Conservation (phyloP, 2,888 invertebrate species). For the Drosophila flavopinicola region DNA sequence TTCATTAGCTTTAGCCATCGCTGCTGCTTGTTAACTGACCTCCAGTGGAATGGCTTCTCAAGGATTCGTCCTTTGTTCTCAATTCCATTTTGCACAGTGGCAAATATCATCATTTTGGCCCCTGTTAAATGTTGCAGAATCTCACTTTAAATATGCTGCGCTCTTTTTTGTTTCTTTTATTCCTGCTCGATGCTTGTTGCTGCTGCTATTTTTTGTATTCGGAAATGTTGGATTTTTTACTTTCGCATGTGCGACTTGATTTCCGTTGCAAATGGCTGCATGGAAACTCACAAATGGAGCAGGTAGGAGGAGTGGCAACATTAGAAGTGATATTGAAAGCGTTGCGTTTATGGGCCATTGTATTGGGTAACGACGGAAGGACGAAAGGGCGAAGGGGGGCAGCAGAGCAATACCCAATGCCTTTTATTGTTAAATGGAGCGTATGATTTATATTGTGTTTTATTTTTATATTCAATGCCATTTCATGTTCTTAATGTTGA, state of each 20-base stretch:
- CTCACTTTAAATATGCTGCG: conserved; percentile 58
- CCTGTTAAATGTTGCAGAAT: conserved; percentile 72
- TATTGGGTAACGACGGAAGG: conserved; percentile 47
- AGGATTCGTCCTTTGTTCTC: conserved; percentile 30
- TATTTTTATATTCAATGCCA: conserved; percentile 49
- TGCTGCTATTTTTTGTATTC: conserved; percentile 36
- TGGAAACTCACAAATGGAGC: not conserved
- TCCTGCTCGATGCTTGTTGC: no score
- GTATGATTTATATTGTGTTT: conserved; percentile 79
- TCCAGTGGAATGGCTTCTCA: conserved; percentile 11
- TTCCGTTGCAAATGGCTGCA: conserved; percentile 76
- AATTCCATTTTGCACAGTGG: conserved; percentile 31
- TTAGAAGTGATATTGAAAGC: conserved; percentile 79
- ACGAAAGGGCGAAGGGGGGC: no score
- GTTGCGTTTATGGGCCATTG: conserved; percentile 72
- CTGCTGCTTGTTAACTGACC: conserved; percentile 41
- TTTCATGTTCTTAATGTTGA: conserved; percentile 38
- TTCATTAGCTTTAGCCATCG: conserved; percentile 64
- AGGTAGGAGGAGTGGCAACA: conserved; percentile 22
- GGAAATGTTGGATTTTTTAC: conserved; percentile 73
- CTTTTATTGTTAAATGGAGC: conserved; percentile 79
- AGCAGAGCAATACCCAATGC: conserved; percentile 51
- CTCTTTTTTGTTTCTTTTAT: conserved; percentile 7
- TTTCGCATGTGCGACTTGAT: conserved; percentile 78
- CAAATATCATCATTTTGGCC: conserved; percentile 41